phyloP scores from a whole-genome alignment of 2,113 vertebrate genomes.

The Paradoxurus hermaphroditus region DNA sequence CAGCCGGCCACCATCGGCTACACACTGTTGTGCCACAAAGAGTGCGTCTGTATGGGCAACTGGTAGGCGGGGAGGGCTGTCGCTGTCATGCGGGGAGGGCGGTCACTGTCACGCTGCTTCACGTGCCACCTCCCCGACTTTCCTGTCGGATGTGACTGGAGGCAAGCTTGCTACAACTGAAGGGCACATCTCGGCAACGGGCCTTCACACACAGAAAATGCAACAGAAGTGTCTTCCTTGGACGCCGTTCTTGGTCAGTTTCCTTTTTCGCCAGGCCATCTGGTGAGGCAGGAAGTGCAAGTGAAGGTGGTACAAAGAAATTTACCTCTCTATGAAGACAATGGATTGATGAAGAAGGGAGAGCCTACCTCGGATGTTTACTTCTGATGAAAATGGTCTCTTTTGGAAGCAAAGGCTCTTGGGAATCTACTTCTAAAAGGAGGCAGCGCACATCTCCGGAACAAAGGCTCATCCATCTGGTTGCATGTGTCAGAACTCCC shows the following conservation, averaged over 20 bases:
- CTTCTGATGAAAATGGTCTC: conserved; percentile 5
- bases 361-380: not conserved
- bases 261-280: not conserved
- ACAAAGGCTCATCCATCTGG: not conserved
- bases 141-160: not conserved
- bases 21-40: not conserved
- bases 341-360: not conserved
- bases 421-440: not conserved
- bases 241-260: not conserved
- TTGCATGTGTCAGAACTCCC: not conserved
- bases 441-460: not conserved
- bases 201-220: not conserved
- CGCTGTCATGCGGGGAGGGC: not conserved
- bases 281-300: not conserved
- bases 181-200: not conserved
- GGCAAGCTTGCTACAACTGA: not conserved
- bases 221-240: not conserved
- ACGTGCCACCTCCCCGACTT: not conserved
- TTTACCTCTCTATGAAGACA: not conserved
- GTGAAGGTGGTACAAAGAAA: not conserved
- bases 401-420: not conserved
- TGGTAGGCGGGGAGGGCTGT: not conserved
- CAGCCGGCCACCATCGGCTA: not conserved
- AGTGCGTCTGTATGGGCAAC: not conserved
- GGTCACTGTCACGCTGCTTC: not conserved